phyloP scores from a whole-genome alignment of 2,113 vertebrate genomes.

The Falco punctatus region DNA sequence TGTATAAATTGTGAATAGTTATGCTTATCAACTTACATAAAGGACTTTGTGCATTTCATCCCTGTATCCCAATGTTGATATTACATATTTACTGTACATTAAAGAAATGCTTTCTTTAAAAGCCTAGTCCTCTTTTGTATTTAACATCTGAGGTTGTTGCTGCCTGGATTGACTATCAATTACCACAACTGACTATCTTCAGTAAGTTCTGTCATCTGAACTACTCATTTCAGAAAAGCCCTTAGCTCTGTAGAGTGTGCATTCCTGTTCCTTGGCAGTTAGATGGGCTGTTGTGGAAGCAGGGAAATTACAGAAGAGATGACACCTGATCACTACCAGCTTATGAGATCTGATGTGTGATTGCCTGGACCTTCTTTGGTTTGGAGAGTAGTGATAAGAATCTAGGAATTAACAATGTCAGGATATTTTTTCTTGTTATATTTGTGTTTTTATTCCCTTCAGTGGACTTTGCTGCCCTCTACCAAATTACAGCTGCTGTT shows the following conservation, averaged over 20 bases:
- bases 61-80: background rate
- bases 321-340: background rate
- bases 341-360: background rate
- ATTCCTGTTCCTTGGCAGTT: background rate
- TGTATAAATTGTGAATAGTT: background rate
- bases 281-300: background rate
- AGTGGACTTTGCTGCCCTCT: conserved; percentile 48
- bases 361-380: background rate
- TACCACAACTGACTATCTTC: background rate
- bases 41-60: no score
- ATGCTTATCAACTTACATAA: background rate
- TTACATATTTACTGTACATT: background rate
- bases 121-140: background rate
- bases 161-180: background rate
- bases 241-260: background rate
- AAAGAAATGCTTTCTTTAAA: background rate
- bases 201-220: background rate
- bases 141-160: background rate
- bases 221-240: background rate
- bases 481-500: background rate
- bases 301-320: background rate
- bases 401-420: background rate
- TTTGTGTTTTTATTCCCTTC: background rate
- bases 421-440: background rate
- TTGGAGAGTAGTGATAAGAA: background rate